Conservation (phyloP, 2,888 invertebrate species). For the Hedya salicella region DNA sequence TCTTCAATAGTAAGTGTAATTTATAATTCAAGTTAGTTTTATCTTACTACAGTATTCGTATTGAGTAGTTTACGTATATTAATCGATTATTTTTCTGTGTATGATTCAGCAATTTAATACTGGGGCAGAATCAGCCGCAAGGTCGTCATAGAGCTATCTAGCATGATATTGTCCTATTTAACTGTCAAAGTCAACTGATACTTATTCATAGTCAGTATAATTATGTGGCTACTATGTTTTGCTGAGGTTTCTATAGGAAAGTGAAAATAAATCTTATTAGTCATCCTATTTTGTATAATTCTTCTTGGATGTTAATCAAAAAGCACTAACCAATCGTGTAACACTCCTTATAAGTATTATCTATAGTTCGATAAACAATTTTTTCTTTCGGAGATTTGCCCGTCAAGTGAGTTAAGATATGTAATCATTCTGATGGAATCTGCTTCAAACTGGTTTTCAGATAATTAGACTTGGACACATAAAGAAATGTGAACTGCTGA, state of each 20-base stretch:
- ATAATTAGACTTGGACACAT: slow-evolving; percentile 12
- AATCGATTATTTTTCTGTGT: neutral
- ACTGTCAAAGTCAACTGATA: neutral
- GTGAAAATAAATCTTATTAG: too few species aligned
- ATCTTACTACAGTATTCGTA: neutral
- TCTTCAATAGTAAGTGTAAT: neutral
- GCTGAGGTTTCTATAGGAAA: neutral
- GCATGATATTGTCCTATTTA: slow-evolving; percentile 1
- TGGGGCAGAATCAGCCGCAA: slow-evolving; percentile 24
- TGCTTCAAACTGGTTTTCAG: slow-evolving; percentile 23
- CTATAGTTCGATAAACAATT: neutral
- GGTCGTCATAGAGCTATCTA: slow-evolving; percentile 25
- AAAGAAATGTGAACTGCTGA: neutral
- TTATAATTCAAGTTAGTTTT: neutral
- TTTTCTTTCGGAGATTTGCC: slow-evolving; percentile 7
- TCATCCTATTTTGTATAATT: too few species aligned
- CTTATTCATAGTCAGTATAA: neutral
- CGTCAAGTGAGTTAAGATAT: slow-evolving; percentile 4
- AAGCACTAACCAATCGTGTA: too few species aligned
- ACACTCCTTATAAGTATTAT: neutral
- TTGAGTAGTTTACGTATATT: too few species aligned
- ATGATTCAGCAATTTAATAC: slow-evolving; percentile 35
- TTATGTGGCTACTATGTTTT: neutral
- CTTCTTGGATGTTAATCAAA: too few species aligned
- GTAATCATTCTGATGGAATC: slow-evolving; percentile 10